These are phyloP conservation scores for Azorinus chamasolen DNA, from an alignment of 2,888 invertebrate species.

Conservation along the genomic window DNA sequence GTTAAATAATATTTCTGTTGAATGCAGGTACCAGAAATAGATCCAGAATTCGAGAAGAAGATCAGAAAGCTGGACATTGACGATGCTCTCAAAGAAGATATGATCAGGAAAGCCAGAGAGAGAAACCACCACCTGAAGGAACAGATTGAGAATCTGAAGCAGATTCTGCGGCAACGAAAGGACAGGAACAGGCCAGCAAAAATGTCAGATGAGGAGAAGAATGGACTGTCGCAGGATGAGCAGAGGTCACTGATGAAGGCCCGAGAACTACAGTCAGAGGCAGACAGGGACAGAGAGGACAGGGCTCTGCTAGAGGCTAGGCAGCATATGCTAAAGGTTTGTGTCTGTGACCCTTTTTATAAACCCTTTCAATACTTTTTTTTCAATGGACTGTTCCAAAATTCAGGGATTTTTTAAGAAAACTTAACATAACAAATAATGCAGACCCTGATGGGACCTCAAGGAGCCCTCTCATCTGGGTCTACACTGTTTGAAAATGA, in stretches of 20 bases:
- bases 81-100: conserved; percentile 64
- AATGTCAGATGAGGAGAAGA: conserved; percentile 66
- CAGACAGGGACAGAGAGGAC: conserved; percentile 80
- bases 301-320: conserved; percentile 75
- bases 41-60: conserved; percentile 70
- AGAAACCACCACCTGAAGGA: conserved; percentile 64
- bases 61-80: conserved; percentile 67
- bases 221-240: conserved; percentile 74
- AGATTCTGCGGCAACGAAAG: conserved; percentile 65
- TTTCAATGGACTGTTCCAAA: too few relatives aligned
- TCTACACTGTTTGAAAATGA: too few relatives aligned
- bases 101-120: conserved; percentile 65
- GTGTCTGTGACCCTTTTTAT: too few relatives aligned
- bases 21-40: conserved; percentile 57
- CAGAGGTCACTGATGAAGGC: conserved; percentile 67
- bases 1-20: background rate
- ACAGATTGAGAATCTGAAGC: conserved; percentile 68
- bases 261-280: conserved; percentile 72
- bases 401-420: too few relatives aligned
- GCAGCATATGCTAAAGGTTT: conserved; percentile 76
- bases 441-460: too few relatives aligned
- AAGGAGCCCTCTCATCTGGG: too few relatives aligned
- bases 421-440: too few relatives aligned
- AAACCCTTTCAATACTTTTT: too few relatives aligned
- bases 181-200: conserved; percentile 62